Conservation (phyloP, 2,888 invertebrate species). For the Prosapia bicincta region DNA sequence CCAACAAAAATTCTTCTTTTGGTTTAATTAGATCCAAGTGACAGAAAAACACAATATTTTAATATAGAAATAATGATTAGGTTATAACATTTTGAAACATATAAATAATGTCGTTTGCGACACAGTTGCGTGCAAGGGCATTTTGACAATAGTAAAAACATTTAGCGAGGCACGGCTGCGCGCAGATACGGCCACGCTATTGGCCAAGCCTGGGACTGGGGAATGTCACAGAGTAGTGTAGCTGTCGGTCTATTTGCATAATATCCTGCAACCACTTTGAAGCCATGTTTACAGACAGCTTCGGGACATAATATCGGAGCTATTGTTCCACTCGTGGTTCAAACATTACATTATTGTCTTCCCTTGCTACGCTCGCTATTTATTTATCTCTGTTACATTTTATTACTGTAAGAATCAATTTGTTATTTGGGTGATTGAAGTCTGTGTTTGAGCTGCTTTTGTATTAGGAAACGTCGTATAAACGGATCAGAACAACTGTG, state of each 20-base stretch:
- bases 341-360: not conserved
- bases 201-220: not conserved
- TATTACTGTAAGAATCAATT: not conserved
- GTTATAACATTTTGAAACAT: no score
- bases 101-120: no score
- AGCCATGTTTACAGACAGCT: not conserved
- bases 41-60: no score
- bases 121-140: no score
- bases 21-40: no score
- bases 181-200: not conserved
- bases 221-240: not conserved
- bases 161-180: no score
- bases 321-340: not conserved
- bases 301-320: not conserved
- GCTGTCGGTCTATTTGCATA: not conserved
- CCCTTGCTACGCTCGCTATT: not conserved
- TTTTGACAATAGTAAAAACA: not conserved
- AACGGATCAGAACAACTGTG: no score
- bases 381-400: not conserved
- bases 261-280: not conserved
- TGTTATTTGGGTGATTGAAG: not conserved
- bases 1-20: no score
- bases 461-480: no score
- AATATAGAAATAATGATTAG: no score
- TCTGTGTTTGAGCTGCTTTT: no score